Evolutionary conservation across 2,113 vertebrate genomes (phyloP).

Genomic region (Otocyon megalotis): DNA sequence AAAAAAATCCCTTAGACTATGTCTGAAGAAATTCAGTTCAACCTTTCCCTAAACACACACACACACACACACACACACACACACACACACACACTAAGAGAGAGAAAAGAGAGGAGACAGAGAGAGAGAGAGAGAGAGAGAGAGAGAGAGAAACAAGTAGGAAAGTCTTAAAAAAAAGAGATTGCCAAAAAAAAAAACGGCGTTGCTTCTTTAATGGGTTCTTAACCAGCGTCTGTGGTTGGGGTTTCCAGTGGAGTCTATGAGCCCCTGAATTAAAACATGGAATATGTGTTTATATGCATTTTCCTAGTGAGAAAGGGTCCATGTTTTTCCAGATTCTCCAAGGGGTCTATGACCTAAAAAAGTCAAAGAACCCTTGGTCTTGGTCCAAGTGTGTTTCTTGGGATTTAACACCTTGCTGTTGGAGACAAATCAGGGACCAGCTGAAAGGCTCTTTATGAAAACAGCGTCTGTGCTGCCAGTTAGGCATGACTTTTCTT

Average conservation of each 20-base stretch:
- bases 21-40: background rate
- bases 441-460: conserved; percentile 45
- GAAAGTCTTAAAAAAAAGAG: background rate
- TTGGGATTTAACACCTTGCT: conserved; percentile 57
- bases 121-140: background rate
- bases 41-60: background rate
- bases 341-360: conserved; percentile 36
- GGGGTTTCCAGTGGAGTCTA: background rate
- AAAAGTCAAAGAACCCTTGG: conserved; percentile 31
- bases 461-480: conserved; percentile 36
- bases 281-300: background rate
- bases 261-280: conserved; percentile 1
- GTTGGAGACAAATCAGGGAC: conserved; percentile 54
- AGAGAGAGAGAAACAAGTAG: background rate
- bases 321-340: conserved; percentile 18
- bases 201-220: background rate
- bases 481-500: conserved; percentile 23
- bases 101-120: background rate
- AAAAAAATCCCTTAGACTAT: background rate
- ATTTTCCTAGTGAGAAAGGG: conserved; percentile 27
- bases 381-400: background rate
- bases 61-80: background rate
- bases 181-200: background rate
- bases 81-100: background rate
- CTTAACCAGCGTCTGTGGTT: background rate